A percentile compares a stretch with the other conserved stretches of the same genome.
phyloP scores from a whole-genome alignment of 2,888 invertebrate genomes.

The Hedychridium roseum region DNA sequence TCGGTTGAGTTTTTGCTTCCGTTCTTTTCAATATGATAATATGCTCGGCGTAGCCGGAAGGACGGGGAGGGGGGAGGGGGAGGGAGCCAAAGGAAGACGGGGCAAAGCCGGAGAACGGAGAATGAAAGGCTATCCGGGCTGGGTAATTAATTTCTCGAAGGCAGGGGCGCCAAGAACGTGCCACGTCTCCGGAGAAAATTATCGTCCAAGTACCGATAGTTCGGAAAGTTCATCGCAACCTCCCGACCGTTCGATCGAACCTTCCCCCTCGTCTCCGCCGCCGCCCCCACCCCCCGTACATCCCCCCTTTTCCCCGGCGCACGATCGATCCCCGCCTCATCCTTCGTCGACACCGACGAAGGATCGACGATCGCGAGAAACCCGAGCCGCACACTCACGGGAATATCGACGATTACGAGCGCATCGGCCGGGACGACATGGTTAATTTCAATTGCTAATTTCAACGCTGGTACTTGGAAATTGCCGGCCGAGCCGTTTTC shows the following conservation, averaged over 20 bases:
- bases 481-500: too few species aligned
- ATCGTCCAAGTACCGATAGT: slow-evolving; percentile 21
- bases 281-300: background rate
- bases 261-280: background rate
- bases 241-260: slow-evolving; percentile 5
- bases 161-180: slow-evolving; percentile 13
- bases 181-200: slow-evolving; percentile 23
- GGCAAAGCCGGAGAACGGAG: slow-evolving; percentile 14
- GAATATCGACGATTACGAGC: too few species aligned
- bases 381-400: too few species aligned
- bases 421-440: too few species aligned
- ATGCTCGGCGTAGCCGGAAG: too few species aligned
- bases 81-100: slow-evolving; percentile 10
- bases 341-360: too few species aligned
- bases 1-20: too few species aligned
- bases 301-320: background rate
- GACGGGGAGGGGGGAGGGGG: background rate
- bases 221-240: slow-evolving; percentile 24
- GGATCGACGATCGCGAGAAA: too few species aligned
- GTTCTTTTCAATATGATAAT: too few species aligned
- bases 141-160: slow-evolving; percentile 19
- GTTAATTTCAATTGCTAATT: too few species aligned
- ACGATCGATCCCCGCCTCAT: slow-evolving; percentile 2
- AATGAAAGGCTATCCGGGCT: slow-evolving; percentile 18
- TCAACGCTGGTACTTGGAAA: too few species aligned